A percentile compares a stretch with the other conserved stretches of the same genome.
phyloP scores from a whole-genome alignment of 2,113 vertebrate species.

The Chitala chitala region DNA sequence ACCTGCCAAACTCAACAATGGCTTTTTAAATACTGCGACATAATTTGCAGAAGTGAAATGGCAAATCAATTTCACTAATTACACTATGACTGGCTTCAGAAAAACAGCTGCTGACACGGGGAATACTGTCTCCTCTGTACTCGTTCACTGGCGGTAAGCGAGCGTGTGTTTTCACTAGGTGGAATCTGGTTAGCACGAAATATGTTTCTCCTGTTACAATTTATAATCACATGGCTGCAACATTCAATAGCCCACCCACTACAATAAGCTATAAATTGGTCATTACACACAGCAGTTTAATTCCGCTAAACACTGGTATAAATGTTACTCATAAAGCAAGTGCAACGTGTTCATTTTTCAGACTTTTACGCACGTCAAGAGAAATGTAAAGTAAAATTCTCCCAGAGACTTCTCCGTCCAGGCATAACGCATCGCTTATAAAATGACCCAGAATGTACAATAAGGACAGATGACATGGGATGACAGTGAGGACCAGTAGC shows the following conservation, averaged over 20 bases:
- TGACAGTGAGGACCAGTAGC: slow-evolving; percentile 9
- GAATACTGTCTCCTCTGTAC: not conserved
- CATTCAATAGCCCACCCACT: not conserved
- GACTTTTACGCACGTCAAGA: no score
- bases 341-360: no score
- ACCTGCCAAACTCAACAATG: not conserved
- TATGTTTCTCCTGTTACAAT: not conserved
- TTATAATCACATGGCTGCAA: not conserved
- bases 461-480: not conserved
- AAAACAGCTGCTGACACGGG: slow-evolving; percentile 5
- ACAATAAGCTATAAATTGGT: no score
- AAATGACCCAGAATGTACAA: not conserved
- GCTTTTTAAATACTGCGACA: not conserved
- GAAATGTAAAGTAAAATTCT: not conserved
- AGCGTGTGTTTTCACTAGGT: not conserved
- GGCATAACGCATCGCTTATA: not conserved
- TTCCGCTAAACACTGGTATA: no score
- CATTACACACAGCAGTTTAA: no score
- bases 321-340: no score
- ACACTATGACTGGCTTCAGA: not conserved
- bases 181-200: not conserved
- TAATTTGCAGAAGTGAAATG: slow-evolving; percentile 12
- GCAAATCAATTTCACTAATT: slow-evolving; percentile 24
- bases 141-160: not conserved
- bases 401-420: not conserved